Evolutionary conservation across 2,113 vertebrate genomes (phyloP), one percentile per base, ranked within the genome.

Genomic region (Paracanthobrama guichenoti): DNA sequence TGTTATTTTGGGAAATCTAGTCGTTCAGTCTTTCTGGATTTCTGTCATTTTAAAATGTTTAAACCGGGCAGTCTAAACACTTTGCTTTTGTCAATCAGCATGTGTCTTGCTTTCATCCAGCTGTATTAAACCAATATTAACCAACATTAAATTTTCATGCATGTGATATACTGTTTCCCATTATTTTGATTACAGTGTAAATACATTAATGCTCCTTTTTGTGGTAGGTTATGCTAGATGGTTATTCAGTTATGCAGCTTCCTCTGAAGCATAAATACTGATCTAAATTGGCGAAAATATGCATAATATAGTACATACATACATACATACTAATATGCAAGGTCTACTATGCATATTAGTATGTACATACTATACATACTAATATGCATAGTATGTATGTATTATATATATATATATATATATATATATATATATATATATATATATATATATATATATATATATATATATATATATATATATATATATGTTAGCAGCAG

Each of bases 1-100:
- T 50, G 48, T 75, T 75, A 53, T 75, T 75, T 75, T 31, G 48
- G 73, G 16, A 75, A 75, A 75, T 75, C 73, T 75, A 53, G 73
- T 9, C 24, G 10, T 53, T 75, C 46, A 75, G 53, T 75, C 73
- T 75, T 28, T 53, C 4, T 53, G 48, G 26, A 75, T 75, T 28
- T 28, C 46, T 75, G 44, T 75, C 46, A 50, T 75, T 75, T 67
- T 69, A 69, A n/a, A 69, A n/a, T 12, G 35, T 42, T 42, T 42
- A 42, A 75, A 50, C 44, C 73, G 18, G 44, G 14, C 48, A 53
- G 26, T 75, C 46, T 31, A 53, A 75, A 75, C 48, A 53, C 48
- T 75, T 75, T 28, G 6, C 73, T 28, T 6, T 50, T 53, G n/a
- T 75, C 73, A 75, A 26, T 74, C 46, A 50, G 46, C 42, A 53